phyloP scores from a whole-genome alignment of 2,888 invertebrate genomes.

The Heliconius charithonia region DNA sequence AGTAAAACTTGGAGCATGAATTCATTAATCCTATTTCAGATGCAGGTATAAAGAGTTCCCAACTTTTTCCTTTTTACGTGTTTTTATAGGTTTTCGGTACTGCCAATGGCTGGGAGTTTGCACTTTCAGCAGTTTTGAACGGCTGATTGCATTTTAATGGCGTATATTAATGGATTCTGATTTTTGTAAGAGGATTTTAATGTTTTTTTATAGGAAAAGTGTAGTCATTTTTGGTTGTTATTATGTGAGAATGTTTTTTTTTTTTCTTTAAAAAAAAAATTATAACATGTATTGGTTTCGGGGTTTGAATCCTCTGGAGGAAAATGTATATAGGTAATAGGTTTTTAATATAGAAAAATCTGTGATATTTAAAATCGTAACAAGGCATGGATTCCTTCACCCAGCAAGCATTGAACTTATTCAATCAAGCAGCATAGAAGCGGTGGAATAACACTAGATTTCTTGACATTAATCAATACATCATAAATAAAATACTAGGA shows the following conservation, averaged over 20 bases:
- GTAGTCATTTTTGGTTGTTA: conserved; percentile 6
- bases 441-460: no score
- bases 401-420: no score
- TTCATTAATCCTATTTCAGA: conserved; percentile 52
- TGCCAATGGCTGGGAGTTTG: conserved; percentile 28
- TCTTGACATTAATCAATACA: no score
- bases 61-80: conserved; percentile 49
- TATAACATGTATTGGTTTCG: background rate
- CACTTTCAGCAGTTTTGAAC: conserved; percentile 44
- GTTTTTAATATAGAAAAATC: no score
- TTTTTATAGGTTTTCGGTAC: conserved; percentile 46
- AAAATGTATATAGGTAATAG: no score
- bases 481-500: no score
- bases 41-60: conserved; percentile 49
- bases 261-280: background rate
- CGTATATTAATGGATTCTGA: conserved; percentile 37
- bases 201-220: conserved; percentile 19
- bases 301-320: no score
- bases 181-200: conserved; percentile 37
- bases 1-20: conserved; percentile 51
- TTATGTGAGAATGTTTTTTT: background rate
- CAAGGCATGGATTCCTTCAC: no score
- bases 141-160: conserved; percentile 48
- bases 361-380: no score
- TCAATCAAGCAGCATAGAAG: no score